Percentiles rank a stretch among this genome's conserved stretches.
phyloP scores from a whole-genome alignment of 2,797 vertebrate genomes.

The Trichosurus vulpecula region DNA sequence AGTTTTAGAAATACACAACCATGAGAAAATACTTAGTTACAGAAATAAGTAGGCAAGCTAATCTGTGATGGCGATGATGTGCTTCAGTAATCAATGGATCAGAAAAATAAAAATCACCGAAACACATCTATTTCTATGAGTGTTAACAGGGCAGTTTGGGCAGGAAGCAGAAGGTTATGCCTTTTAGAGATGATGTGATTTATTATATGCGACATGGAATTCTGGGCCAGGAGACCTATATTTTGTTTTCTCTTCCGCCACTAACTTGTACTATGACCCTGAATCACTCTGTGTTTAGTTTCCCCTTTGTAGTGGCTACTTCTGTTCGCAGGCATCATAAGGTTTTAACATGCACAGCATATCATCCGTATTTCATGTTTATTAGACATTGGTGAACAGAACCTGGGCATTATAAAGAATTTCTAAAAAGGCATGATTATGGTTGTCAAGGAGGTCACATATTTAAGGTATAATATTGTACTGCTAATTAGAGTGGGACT shows the following conservation, averaged over 20 bases:
- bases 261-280: background rate
- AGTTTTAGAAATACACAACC: slow-evolving; percentile 56
- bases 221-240: background rate
- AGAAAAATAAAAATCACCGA: slow-evolving; percentile 45
- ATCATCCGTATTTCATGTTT: background rate
- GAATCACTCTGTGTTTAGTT: background rate
- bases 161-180: slow-evolving; percentile 48
- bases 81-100: slow-evolving; percentile 52
- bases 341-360: background rate
- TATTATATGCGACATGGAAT: background rate
- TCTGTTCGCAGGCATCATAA: background rate
- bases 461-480: background rate
- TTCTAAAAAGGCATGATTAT: background rate
- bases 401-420: background rate
- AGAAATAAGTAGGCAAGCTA: slow-evolving; percentile 63
- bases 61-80: slow-evolving; percentile 45
- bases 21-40: slow-evolving; percentile 53
- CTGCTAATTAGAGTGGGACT: too few species aligned
- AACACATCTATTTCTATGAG: background rate
- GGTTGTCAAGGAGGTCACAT: background rate
- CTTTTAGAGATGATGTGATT: background rate
- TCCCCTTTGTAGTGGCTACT: background rate
- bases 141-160: background rate
- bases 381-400: background rate
- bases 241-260: background rate